Base-by-base conservation (phyloP, 2,797 vertebrate genomes). In the Psittacula echo region DNA sequence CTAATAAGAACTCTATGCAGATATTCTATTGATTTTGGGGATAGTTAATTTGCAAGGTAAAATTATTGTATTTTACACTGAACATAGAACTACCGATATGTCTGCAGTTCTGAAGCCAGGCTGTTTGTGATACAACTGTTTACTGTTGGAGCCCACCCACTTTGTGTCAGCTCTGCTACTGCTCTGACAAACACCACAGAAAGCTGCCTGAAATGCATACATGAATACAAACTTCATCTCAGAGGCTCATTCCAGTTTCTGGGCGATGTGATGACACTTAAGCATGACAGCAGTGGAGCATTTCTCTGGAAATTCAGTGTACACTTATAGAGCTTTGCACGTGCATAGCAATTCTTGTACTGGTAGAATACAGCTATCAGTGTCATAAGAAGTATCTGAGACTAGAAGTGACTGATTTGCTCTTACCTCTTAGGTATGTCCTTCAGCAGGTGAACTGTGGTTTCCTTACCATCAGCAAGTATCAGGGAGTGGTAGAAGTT, bases 361-460 rank as follows among this genome's bases (percentile, higher is more conserved):
- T 39, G 30, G 22, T 6, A 24, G 32, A 0, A 0, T 23, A 51
- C 11, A 54, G 22, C 29, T 58, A 5, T 34, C 13, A 18, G 51
- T 8, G 56, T 26, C n/a, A 47, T 0, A 3, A 14, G 26, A 75
- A 13, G 2, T 24, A 23, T 3, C 27, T 45, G 48, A 47, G 24
- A 18, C 10, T 0, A 23, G 23, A 10, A 56, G 34, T 2, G 50
- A n/a, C 32, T 48, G 48, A 30, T 44, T 26, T 72, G 58, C 34
- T 58, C 94, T 87, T 97, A 99, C 99, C 99, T 99, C 95, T 98
- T 98, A 44, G 98, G 98, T 42, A 98, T 98, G 85, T 99, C 98
- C 96, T 98, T 98, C 58, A 98, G 96, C 60, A 99, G 97, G 48
- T 98, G 97, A 62, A 99, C 5, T 47, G 98, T 97, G 14, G 97